Percentiles rank a stretch among this genome's conserved stretches.
These are phyloP conservation scores for Collichthys lucidus DNA, from an alignment of 2,113 vertebrate genomes.

Conservation along the genomic window DNA sequence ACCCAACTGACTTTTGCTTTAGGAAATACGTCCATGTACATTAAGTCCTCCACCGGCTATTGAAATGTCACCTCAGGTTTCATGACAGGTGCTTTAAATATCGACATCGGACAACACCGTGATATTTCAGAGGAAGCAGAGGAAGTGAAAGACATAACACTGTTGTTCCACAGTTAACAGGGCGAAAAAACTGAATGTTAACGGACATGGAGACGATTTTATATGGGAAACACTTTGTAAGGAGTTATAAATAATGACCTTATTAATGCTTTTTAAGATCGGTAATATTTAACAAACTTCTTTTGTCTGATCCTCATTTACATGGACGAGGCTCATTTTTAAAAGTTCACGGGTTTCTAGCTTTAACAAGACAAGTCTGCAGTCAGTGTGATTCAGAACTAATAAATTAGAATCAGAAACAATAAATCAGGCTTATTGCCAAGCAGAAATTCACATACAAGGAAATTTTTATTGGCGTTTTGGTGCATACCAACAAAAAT, in stretches of 20 bases:
- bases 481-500: too few relatives aligned
- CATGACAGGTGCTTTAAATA: constrained; percentile 63
- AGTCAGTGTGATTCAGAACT: not conserved
- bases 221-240: not conserved
- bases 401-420: not conserved
- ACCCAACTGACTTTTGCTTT: constrained; percentile 68
- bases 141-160: not conserved
- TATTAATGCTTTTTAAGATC: not conserved
- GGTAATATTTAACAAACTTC: not conserved
- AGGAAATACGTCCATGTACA: constrained; percentile 62
- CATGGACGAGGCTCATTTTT: not conserved
- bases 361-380: not conserved
- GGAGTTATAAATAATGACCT: not conserved
- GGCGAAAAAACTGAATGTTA: not conserved
- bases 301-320: not conserved
- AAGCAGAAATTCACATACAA: too few relatives aligned
- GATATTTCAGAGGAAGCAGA: constrained; percentile 1
- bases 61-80: constrained; percentile 65
- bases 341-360: not conserved
- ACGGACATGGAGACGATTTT: not conserved
- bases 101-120: constrained; percentile 34
- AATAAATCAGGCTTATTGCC: too few relatives aligned
- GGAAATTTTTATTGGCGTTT: too few relatives aligned
- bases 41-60: constrained; percentile 60
- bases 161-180: not conserved